Evolutionary conservation across 92 coral and sea anemone species (phyloP), one percentile per base, ranked within the genome.

Genomic region (Epizoanthus fatuus): DNA sequence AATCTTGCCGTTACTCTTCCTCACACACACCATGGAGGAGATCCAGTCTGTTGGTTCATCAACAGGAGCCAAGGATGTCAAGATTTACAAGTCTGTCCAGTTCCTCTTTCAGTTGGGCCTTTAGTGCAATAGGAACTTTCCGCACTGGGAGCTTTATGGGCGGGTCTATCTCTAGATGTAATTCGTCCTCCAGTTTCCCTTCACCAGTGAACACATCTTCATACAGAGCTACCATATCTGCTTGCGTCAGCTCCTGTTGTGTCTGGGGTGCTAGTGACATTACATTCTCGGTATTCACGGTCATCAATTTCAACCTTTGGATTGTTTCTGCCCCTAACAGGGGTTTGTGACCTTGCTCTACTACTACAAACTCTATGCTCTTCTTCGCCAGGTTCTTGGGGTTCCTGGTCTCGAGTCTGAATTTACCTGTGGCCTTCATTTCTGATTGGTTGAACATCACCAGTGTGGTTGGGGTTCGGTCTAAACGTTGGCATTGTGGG

Each of bases 121-220:
- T 71, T 44, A 83, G 73, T 15, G 87, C 87, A 53, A 83, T 66
- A 5, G 81, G 87, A 56, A 72, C 87, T 72, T 72, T 83, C 87
- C 72, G 37, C 32, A 73, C 65, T 9, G 83, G 75, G 59, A 52
- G 63, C 47, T 74, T 59, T 52, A 74, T 83, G 5, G 89, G 83
- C 22, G 16, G 56, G 17, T 85, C 83, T 11, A 74, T 83, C 37
- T 75, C 35, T 12, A 85, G 83, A 59, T 75, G 75, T 15, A 85
- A 66, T 64, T 63, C 56, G 44, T 85, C 89, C 66, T 15, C 68
- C 1, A 85, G 57, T 37, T 74, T 74, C 4, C 89, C 83, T 75
- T 85, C 60, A 11, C 83, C 76, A 3, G 75, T 75, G 75, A 85
- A 85, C 73, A 85, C 89, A 85, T 85, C 89, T 8, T 65, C 75